phyloP scores from a whole-genome alignment of 1,140 invertebrate species.

The Oreohelix idahoensis region DNA sequence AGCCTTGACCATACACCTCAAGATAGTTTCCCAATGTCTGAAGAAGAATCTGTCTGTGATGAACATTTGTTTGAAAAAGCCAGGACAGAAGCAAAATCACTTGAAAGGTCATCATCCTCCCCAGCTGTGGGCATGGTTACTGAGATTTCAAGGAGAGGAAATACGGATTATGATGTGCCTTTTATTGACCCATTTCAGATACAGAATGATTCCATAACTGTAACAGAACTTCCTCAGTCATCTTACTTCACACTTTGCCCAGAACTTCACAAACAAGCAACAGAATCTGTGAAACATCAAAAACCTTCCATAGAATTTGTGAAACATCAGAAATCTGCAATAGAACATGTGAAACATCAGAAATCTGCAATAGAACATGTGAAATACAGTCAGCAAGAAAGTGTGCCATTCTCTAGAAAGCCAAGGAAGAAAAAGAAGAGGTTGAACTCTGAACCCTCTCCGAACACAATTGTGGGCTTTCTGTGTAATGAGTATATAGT shows the following conservation, averaged over 20 bases:
- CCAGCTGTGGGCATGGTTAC: background rate
- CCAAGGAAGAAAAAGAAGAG: constrained; percentile 11
- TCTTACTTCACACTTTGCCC: constrained; percentile 13
- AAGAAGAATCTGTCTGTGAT: constrained; percentile 39
- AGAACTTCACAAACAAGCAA: background rate
- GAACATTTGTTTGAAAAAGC: background rate
- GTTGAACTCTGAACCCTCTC: background rate
- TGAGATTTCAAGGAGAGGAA: background rate
- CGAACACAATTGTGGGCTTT: constrained; percentile 54
- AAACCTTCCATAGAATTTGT: background rate
- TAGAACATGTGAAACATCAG: background rate
- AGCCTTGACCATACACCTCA: constrained; percentile 29
- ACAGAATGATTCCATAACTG: background rate
- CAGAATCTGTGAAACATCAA: background rate
- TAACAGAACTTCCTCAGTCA: background rate
- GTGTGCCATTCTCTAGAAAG: background rate
- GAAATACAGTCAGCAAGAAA: background rate
- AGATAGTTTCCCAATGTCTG: constrained; percentile 42
- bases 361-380: background rate
- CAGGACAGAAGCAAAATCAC: background rate
- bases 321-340: background rate
- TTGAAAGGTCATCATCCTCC: background rate
- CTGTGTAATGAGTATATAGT: constrained; percentile 69
- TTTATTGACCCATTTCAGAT: constrained; percentile 48
- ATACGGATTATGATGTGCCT: constrained; percentile 60